Percentiles rank a stretch among this genome's conserved stretches.
phyloP scores from a whole-genome alignment of 92 coral and sea anemone genomes.

The Virgularia gustaviana region DNA sequence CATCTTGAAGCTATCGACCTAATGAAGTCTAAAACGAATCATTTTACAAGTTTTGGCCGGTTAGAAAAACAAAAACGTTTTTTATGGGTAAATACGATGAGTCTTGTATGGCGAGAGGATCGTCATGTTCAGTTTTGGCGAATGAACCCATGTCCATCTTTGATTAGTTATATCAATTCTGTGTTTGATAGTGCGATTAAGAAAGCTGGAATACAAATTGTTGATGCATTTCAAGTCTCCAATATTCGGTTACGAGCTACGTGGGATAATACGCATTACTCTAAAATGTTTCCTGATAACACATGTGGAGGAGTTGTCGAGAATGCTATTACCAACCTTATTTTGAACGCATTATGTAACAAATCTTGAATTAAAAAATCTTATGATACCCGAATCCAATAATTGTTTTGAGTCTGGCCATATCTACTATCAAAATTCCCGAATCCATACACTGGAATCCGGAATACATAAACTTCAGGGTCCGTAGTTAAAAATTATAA shows the following conservation, averaged over 20 bases:
- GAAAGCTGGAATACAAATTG: conserved; percentile 68
- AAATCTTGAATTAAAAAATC: neutral
- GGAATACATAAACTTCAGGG: no score
- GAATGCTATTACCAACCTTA: conserved; percentile 82
- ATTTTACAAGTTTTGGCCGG: neutral
- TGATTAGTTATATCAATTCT: conserved; percentile 71
- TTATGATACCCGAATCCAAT: no score
- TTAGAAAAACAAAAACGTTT: conserved; percentile 44
- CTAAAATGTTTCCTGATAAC: conserved; percentile 77
- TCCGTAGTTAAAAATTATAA: no score
- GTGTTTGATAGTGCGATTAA: conserved; percentile 65
- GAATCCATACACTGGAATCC: no score
- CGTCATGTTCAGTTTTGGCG: conserved; percentile 80
- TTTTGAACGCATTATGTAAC: conserved; percentile 88
- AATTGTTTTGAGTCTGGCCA: no score
- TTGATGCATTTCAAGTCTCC: conserved; percentile 93
- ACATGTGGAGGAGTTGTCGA: conserved; percentile 97
- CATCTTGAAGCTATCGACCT: conserved; percentile 63
- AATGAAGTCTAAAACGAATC: conserved; percentile 47
- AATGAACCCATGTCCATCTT: conserved; percentile 90
- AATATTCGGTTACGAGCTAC: conserved; percentile 91
- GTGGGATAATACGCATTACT: conserved; percentile 91
- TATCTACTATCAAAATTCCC: no score
- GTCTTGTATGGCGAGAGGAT: conserved; percentile 93
- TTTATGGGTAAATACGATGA: conserved; percentile 86